Evolutionary conservation across 2,797 vertebrate species (phyloP), one percentile per base, ranked within the genome.

Genomic region (Botia almorhae): DNA sequence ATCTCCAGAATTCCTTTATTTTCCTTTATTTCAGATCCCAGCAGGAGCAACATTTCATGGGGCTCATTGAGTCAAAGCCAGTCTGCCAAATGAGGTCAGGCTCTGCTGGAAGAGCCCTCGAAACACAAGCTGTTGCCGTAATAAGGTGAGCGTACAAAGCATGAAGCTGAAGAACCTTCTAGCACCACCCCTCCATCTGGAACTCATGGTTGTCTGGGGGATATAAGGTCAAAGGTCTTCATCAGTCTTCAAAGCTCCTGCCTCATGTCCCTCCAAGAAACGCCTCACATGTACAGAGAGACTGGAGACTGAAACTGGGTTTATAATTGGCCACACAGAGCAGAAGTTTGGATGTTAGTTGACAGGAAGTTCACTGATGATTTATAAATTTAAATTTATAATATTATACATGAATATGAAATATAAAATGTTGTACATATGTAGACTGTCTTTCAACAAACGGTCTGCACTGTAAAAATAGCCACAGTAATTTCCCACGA

Each of bases 71-170:
- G 80, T 78, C 83, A 82, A 80, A 82, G 70, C 76, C 81, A 78
- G 74, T 76, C 81, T 82, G 78, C 73, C 78, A 84, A 85, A 84
- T 83, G 81, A 82, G 85, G 85, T 87, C 85, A 84, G 83, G 83
- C 85, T 83, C 80, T 76, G 81, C 76, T 86, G 81, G 83, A 86
- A 79, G 71, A 76, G 81, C 69, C 74, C 75, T 82, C 23, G 64
- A 83, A 83, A 82, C 85, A 83, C 85, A 86, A 86, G 83, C 85
- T 87, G 85, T 85, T 87, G 83, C 80, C 82, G 80, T 85, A 83
- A 87, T 85, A 85, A 85, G 83, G 83, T 85, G 83, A 83, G 81
- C 71, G 81, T 82, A 83, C 36, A 76, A 76, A 82, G 78, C 79
- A 61, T 82, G 65, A 80, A 76, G 73, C 81, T 70, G 75, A 78